These are phyloP conservation scores for Eremobia ochroleuca DNA, from an alignment of 2,888 invertebrate species.

Conservation along the genomic window DNA sequence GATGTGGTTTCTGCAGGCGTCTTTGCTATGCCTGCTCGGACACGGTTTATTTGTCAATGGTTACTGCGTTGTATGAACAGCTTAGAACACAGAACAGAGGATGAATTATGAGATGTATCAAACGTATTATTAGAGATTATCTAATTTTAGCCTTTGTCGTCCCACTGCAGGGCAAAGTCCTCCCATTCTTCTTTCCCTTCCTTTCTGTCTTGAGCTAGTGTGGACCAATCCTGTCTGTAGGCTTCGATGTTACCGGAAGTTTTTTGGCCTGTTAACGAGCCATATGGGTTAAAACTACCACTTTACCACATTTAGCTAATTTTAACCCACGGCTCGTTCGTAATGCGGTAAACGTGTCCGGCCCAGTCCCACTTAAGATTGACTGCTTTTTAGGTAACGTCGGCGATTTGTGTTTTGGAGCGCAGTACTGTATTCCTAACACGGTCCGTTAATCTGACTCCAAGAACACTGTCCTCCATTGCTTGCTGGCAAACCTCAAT, in stretches of 20 bases:
- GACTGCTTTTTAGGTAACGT: neutral
- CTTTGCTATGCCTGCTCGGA: constrained; percentile 6
- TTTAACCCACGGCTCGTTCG: too few relatives aligned
- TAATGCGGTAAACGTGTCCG: neutral
- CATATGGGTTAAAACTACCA: neutral
- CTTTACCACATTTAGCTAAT: too few relatives aligned
- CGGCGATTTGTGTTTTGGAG: neutral
- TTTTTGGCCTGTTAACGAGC: neutral
- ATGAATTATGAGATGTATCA: neutral
- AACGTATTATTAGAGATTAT: neutral
- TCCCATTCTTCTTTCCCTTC: too few relatives aligned
- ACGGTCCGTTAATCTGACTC: too few relatives aligned
- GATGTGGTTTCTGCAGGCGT: constrained; percentile 32
- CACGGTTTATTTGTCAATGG: constrained; percentile 18
- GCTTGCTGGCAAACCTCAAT: too few relatives aligned
- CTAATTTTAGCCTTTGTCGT: neutral
- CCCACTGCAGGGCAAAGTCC: too few relatives aligned
- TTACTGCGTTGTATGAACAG: neutral
- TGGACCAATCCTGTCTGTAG: neutral
- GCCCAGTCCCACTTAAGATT: neutral
- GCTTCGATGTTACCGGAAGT: neutral
- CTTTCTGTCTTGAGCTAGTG: neutral
- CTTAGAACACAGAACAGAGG: neutral
- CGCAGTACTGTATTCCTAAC: too few relatives aligned
- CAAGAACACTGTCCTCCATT: too few relatives aligned